Evolutionary conservation across 1,140 invertebrate genomes (phyloP).

Genomic region (Brachionus calyciflorus): DNA sequence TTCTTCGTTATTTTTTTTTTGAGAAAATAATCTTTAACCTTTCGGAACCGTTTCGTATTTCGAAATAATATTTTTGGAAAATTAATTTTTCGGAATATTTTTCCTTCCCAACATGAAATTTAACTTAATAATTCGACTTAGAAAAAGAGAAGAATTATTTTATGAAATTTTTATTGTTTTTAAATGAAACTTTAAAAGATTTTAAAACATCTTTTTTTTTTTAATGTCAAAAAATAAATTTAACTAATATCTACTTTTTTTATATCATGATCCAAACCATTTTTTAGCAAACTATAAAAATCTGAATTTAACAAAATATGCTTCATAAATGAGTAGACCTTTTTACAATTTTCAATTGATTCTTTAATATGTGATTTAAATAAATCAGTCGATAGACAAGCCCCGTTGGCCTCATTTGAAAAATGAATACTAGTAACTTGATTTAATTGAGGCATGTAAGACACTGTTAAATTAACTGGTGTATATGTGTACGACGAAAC

Average conservation of each 20-base stretch:
- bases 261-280: constrained; percentile 26
- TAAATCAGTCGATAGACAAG: constrained; percentile 24
- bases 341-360: constrained; percentile 44
- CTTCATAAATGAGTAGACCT: constrained; percentile 42
- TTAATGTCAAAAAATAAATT: not conserved
- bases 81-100: too few species aligned
- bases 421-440: constrained; percentile 39
- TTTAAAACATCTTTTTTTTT: not conserved
- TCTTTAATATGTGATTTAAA: constrained; percentile 46
- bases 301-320: constrained; percentile 33
- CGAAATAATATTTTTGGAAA: too few species aligned
- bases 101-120: too few species aligned
- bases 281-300: constrained; percentile 19
- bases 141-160: too few species aligned
- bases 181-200: too few species aligned
- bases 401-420: constrained; percentile 27
- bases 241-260: constrained; percentile 4
- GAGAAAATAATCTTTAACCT: too few species aligned
- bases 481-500: constrained; percentile 4
- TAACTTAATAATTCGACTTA: too few species aligned
- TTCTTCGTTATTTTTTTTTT: too few species aligned
- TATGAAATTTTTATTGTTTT: too few species aligned
- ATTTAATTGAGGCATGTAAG: constrained; percentile 37
- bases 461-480: constrained; percentile 6
- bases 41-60: too few species aligned